Percentiles rank a stretch among this genome's conserved stretches.
Evolutionary conservation across 2,888 invertebrate genomes (phyloP).

Genomic region (Andrena hattorfiana): DNA sequence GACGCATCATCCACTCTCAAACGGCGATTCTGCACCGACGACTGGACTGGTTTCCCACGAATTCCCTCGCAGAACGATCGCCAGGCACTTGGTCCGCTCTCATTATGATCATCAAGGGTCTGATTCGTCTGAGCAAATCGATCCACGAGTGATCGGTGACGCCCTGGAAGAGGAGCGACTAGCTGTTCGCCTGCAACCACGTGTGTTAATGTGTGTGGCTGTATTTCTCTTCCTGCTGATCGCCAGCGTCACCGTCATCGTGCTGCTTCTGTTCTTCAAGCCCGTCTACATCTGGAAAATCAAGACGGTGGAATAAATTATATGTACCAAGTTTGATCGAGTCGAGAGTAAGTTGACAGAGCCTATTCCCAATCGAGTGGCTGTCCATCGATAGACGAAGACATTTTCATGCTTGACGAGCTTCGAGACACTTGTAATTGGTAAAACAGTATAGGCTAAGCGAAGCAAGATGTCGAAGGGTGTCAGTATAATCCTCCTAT

Average conservation of each 20-base stretch:
- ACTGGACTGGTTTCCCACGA: conserved; percentile 7
- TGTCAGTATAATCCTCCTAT: neutral
- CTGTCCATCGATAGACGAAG: neutral
- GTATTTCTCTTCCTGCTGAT: conserved; percentile 64
- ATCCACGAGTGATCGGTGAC: conserved; percentile 4
- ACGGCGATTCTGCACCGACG: conserved; percentile 56
- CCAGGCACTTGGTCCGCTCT: neutral
- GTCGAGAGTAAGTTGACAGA: neutral
- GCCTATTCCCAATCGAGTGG: neutral
- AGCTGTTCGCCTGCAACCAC: conserved; percentile 2
- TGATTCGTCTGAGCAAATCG: neutral
- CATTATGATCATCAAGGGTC: neutral
- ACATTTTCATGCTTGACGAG: neutral
- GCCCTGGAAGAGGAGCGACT: conserved; percentile 39
- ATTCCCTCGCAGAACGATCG: neutral
- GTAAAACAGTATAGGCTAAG: neutral
- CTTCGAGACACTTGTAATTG: neutral
- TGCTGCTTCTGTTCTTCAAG: conserved; percentile 73
- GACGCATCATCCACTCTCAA: conserved; percentile 74
- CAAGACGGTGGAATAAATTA: conserved; percentile 36
- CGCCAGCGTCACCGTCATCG: conserved; percentile 70
- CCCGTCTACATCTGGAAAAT: conserved; percentile 77
- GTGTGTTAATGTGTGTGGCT: conserved; percentile 54
- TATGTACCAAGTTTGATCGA: neutral
- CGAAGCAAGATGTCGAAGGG: conserved; percentile 36